phyloP scores from a whole-genome alignment of 2,113 vertebrate genomes.

The Dromaius novaehollandiae region DNA sequence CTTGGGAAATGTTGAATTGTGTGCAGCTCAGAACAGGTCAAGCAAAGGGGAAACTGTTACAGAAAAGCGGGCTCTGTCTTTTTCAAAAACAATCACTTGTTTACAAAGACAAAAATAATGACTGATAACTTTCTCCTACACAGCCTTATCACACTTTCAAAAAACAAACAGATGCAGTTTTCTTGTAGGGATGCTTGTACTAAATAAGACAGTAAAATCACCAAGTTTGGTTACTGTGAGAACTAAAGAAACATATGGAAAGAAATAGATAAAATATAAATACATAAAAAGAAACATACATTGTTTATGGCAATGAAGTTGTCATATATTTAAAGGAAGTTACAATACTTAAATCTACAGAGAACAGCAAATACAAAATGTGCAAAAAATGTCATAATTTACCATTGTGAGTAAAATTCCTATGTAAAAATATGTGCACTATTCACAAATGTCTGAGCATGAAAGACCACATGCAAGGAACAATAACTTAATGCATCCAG shows the following conservation, averaged over 20 bases:
- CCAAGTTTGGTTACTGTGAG: not conserved
- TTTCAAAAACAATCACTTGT: not conserved
- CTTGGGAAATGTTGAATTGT: not conserved
- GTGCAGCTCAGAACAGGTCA: not conserved
- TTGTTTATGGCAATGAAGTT: not conserved
- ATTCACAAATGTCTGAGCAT: not conserved
- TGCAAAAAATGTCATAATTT: not conserved
- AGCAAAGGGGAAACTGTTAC: not conserved
- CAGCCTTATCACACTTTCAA: not conserved
- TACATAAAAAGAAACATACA: not conserved
- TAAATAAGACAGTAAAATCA: not conserved
- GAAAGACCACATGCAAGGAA: not conserved
- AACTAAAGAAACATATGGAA: not conserved
- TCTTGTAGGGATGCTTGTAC: not conserved
- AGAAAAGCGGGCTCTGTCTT: not conserved
- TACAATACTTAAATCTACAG: not conserved
- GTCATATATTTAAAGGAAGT: not conserved
- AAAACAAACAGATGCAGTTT: not conserved
- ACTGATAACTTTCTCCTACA: not conserved
- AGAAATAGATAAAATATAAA: not conserved
- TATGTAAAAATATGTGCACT: not conserved
- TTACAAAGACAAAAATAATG: not conserved
- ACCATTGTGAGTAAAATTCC: not conserved
- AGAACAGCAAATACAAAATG: not conserved
- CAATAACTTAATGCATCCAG: not conserved